Percentiles rank a stretch among this genome's conserved stretches.
phyloP scores from a whole-genome alignment of 2,797 vertebrate genomes.

The Crypturellus tataupa region DNA sequence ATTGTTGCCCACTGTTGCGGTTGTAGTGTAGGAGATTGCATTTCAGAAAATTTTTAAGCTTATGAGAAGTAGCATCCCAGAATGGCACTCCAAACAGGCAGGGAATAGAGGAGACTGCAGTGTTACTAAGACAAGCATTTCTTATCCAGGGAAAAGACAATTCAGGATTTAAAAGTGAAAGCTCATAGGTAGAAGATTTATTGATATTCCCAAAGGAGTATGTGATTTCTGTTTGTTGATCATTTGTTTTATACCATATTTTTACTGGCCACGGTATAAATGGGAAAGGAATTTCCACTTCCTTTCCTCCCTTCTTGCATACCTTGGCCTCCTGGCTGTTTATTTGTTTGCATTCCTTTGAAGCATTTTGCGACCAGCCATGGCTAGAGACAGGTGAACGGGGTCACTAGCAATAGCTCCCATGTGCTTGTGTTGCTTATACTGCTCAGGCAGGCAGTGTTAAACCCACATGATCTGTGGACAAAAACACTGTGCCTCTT shows the following conservation, averaged over 20 bases:
- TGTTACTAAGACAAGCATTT: neutral
- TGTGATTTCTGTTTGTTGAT: constrained; percentile 42
- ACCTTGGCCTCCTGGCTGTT: neutral
- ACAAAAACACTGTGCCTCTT: neutral
- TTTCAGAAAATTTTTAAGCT: neutral
- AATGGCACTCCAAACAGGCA: neutral
- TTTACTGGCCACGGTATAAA: neutral
- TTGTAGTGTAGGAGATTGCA: neutral
- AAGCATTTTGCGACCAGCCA: neutral
- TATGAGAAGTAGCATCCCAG: neutral
- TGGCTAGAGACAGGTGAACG: constrained; percentile 34
- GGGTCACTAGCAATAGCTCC: neutral
- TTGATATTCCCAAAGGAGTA: neutral
- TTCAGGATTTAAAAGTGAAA: neutral
- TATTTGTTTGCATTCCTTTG: constrained; percentile 55
- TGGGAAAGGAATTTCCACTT: constrained; percentile 31
- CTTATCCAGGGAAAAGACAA: neutral
- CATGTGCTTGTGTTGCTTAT: neutral
- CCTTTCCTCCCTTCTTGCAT: constrained; percentile 6
- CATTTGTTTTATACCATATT: constrained; percentile 33
- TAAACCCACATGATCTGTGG: neutral
- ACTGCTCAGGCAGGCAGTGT: neutral
- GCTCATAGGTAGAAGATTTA: neutral
- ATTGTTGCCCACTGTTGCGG: accelerated
- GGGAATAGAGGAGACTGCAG: neutral